Evolutionary conservation across 2,888 invertebrate species (phyloP).

Genomic region (Himalopsyche kuldschensis): DNA sequence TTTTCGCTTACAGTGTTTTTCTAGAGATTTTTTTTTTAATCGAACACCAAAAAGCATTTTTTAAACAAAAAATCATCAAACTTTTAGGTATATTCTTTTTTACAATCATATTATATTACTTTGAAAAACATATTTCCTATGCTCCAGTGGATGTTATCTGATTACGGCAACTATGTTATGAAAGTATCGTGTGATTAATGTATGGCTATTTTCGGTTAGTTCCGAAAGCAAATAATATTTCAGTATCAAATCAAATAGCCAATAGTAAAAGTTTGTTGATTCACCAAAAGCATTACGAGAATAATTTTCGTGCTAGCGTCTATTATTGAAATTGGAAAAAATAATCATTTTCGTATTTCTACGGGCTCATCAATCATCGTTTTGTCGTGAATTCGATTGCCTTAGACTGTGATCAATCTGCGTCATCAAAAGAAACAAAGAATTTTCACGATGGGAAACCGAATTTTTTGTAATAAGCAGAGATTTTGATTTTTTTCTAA

Average conservation of each 20-base stretch:
- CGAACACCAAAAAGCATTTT: no score
- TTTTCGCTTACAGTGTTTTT: no score
- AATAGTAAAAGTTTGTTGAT: background rate
- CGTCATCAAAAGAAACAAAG: background rate
- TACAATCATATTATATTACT: no score
- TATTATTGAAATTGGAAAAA: constrained; percentile 1
- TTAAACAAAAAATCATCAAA: no score
- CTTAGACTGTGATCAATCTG: background rate
- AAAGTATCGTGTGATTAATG: no score
- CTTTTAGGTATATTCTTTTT: no score
- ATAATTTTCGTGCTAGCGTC: background rate
- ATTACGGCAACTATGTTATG: no score
- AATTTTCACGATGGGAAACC: background rate
- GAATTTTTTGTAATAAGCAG: background rate
- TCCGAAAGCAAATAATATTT: background rate
- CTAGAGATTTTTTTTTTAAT: no score
- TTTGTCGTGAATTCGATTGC: constrained; percentile 1
- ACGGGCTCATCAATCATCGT: background rate
- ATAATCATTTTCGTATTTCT: constrained; percentile 1
- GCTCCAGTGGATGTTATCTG: no score
- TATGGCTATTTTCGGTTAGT: no score
- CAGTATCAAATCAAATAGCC: background rate
- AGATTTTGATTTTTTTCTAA: background rate
- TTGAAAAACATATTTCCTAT: no score
- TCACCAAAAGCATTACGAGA: background rate